Base-by-base conservation (phyloP, 2,797 vertebrate species). In the Bovichtus diacanthus region DNA sequence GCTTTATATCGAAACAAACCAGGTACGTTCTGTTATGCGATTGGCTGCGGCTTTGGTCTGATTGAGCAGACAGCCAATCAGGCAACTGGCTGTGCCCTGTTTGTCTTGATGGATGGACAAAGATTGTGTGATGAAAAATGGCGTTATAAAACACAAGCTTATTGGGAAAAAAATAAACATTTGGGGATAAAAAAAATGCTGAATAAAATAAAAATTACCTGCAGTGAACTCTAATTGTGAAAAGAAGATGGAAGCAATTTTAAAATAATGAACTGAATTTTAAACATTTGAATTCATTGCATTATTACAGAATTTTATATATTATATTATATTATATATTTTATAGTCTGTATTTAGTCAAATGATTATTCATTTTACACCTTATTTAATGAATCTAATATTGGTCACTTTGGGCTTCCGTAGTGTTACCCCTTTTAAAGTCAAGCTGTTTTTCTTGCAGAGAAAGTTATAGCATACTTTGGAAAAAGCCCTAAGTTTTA, bases 391-490 rank as follows among this genome's bases (percentile, higher is more conserved):
- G 38, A 2, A 49, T 77, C 9, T 12, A 38, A 73, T 64, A 46
- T 67, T 68, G 41, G 46, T 50, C 27, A 47, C 70, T 78, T 76
- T 65, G 71, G 73, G 55, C 65, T 49, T 72, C 49, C 29, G 18
- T 62, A 69, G n/a, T 38, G 16, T 60, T 29, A 62, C 41, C 21
- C 25, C 3, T 21, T 59, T 62, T 60, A 19, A 76, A 25, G 29
- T 19, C 25, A 67, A 8, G 36, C 55, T 54, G 13, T 50, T 63
- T 72, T 39, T 56, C 29, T 56, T 65, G 60, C 31, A 55, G 44
- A 51, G 54, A 36, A 62, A 74, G 31, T 34, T 46, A 55, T 23
- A 70, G 15, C 34, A n/a, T 6, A 51, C 36, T 84, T 74, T 64
- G 51, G 27, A 64, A 51, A 76, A 49, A 44, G 5, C 11, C 56